phyloP scores from a whole-genome alignment of 2,888 invertebrate genomes.

The Latheticus oryzae region DNA sequence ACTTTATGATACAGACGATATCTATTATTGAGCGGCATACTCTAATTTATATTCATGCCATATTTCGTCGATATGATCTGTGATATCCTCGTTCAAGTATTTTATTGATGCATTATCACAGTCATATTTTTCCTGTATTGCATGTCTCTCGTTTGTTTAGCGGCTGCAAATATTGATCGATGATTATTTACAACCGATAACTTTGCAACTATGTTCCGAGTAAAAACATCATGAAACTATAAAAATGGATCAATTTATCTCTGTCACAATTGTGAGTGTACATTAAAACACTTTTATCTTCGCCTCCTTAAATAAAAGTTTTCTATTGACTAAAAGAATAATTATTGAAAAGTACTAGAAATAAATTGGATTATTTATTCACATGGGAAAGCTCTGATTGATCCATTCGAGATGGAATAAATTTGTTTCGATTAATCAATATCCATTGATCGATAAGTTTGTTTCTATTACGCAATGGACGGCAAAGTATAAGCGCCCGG shows the following conservation, averaged over 20 bases:
- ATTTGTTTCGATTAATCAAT: constrained; percentile 13
- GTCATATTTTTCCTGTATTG: constrained; percentile 47
- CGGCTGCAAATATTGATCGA: constrained; percentile 48
- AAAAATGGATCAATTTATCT: constrained; percentile 36
- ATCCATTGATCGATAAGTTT: constrained; percentile 10
- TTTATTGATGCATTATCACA: constrained; percentile 48
- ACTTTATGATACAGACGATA: constrained; percentile 47
- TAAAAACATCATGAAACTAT: constrained; percentile 38
- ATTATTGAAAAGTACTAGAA: too few relatives aligned
- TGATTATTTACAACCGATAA: constrained; percentile 43
- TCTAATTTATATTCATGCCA: constrained; percentile 42
- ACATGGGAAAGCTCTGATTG: too few relatives aligned
- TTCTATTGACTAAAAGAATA: too few relatives aligned
- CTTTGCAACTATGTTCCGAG: constrained; percentile 37
- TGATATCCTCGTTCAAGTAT: constrained; percentile 45
- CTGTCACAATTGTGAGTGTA: constrained; percentile 24
- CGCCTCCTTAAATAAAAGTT: too few relatives aligned
- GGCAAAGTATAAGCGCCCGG: constrained; percentile 18
- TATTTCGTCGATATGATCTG: constrained; percentile 45
- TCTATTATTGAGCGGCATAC: constrained; percentile 42
- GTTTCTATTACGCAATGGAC: constrained; percentile 33
- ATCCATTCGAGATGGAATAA: too few relatives aligned
- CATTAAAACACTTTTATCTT: constrained; percentile 12
- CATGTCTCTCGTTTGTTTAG: constrained; percentile 45
- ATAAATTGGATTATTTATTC: too few relatives aligned